Evolutionary conservation across 2,888 invertebrate species (phyloP).

Genomic region (Caenorhabditis plicata): DNA sequence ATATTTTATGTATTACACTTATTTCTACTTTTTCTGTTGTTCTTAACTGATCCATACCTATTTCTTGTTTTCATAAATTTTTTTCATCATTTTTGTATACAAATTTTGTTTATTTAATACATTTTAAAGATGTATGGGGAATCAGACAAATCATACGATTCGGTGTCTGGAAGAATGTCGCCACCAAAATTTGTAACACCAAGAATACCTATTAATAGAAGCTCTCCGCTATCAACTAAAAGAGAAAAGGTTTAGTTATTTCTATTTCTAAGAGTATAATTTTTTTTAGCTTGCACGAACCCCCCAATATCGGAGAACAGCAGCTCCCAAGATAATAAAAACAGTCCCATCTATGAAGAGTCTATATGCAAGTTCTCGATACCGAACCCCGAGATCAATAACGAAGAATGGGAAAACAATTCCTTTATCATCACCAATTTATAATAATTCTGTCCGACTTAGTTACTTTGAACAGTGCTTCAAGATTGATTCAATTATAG

Average conservation of each 20-base stretch:
- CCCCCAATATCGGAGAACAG: constrained; percentile 13
- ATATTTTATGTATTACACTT: too few relatives aligned
- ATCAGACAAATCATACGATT: constrained; percentile 8
- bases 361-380: constrained; percentile 4
- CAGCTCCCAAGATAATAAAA: constrained; percentile 27
- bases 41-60: too few relatives aligned
- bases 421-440: constrained; percentile 47
- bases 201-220: constrained; percentile 6
- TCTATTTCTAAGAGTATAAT: too few relatives aligned
- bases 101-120: neutral
- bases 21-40: too few relatives aligned
- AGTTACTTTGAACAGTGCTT: constrained; percentile 76
- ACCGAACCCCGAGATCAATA: constrained; percentile 5
- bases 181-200: constrained; percentile 14
- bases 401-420: constrained; percentile 3
- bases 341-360: constrained; percentile 34
- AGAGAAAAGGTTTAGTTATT: too few relatives aligned
- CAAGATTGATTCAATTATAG: constrained; percentile 72
- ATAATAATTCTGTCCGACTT: constrained; percentile 67
- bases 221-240: constrained; percentile 46
- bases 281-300: constrained; percentile 11
- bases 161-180: constrained; percentile 1
- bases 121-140: constrained; percentile 8
- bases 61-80: neutral
- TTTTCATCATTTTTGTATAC: neutral